phyloP scores from a whole-genome alignment of 2,888 invertebrate species.

The Drosophila diplacantha region DNA sequence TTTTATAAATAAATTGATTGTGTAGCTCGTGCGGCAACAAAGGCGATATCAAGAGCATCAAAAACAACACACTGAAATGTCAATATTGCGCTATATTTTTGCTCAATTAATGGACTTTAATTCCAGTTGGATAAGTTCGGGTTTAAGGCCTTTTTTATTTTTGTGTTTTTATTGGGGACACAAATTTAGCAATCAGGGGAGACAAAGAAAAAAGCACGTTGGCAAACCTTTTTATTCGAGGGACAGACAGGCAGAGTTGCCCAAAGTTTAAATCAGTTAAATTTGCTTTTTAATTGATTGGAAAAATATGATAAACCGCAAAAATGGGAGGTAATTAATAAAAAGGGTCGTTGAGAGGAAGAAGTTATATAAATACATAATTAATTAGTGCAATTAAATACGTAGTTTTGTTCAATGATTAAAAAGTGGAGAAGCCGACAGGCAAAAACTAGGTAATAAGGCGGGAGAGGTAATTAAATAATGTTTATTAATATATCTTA shows the following conservation, averaged over 20 bases:
- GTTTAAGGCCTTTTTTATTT: slow-evolving; percentile 37
- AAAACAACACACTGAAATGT: slow-evolving; percentile 19
- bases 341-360: neutral
- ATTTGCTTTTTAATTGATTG: slow-evolving; percentile 15
- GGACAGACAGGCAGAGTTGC: neutral
- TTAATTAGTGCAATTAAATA: neutral
- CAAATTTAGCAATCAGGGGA: slow-evolving; percentile 32
- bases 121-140: slow-evolving; percentile 55
- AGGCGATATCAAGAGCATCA: slow-evolving; percentile 15
- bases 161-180: slow-evolving; percentile 20
- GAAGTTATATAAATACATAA: slow-evolving; percentile 3
- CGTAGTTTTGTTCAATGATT: neutral
- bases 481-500: neutral
- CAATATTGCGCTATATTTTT: slow-evolving; percentile 38
- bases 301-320: slow-evolving; percentile 11
- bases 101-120: slow-evolving; percentile 54
- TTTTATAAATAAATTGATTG: slow-evolving; percentile 64
- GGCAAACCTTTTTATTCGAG: slow-evolving; percentile 2
- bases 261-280: slow-evolving; percentile 11
- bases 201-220: slow-evolving; percentile 15
- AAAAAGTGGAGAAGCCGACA: neutral
- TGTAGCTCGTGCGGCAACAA: slow-evolving; percentile 48
- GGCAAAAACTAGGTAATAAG: neutral
- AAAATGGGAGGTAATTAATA: slow-evolving; percentile 8
- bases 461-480: neutral